These are phyloP conservation scores for Copsychus sechellarum DNA, from an alignment of 2,113 vertebrate genomes.

Conservation along the genomic window DNA sequence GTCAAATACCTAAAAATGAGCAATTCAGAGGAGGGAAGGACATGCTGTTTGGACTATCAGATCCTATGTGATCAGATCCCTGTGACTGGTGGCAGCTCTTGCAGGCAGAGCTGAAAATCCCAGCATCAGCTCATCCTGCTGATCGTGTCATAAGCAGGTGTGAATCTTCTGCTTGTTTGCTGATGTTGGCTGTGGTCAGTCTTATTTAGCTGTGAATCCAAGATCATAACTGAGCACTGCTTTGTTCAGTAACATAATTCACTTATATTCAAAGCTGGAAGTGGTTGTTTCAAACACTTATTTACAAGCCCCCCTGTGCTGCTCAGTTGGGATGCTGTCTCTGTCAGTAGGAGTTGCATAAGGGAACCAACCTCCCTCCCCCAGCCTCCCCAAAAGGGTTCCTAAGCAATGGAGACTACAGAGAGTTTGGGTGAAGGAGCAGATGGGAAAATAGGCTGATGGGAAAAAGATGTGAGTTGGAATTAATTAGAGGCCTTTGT, in stretches of 20 bases:
- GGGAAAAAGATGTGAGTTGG: not conserved
- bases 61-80: not conserved
- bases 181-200: not conserved
- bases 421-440: not conserved
- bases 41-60: not conserved
- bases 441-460: not conserved
- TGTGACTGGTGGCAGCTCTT: not conserved
- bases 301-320: not conserved
- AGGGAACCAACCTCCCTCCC: not conserved
- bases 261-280: not conserved
- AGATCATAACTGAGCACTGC: not conserved
- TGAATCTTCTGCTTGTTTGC: not conserved
- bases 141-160: accelerated
- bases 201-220: not conserved
- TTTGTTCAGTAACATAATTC: not conserved
- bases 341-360: not conserved
- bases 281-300: not conserved
- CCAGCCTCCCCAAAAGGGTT: not conserved
- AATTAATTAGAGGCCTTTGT: not conserved
- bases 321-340: not conserved
- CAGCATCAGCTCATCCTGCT: not conserved
- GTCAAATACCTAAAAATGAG: not conserved
- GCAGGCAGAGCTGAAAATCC: not conserved
- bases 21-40: not conserved
- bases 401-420: not conserved